phyloP scores from a whole-genome alignment of 2,888 invertebrate genomes.

The Eustalomyia histrio region DNA sequence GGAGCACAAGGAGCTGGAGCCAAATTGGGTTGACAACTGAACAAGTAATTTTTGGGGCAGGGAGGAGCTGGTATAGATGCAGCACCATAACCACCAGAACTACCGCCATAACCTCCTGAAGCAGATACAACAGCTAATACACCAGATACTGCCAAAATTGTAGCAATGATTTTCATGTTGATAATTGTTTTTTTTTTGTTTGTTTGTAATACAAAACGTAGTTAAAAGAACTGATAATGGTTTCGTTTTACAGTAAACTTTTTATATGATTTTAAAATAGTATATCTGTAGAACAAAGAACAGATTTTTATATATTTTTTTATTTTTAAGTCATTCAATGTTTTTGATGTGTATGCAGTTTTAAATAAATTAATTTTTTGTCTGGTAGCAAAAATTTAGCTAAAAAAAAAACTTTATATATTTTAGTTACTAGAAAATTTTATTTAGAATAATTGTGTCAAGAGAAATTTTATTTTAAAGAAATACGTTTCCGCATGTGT shows the following conservation, averaged over 20 bases:
- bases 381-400: too few species aligned
- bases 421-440: too few species aligned
- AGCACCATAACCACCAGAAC: neutral
- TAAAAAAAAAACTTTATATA: too few species aligned
- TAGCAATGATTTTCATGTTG: conserved; percentile 38
- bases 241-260: neutral
- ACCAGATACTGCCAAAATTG: conserved; percentile 7
- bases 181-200: neutral
- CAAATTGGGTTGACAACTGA: conserved; percentile 62
- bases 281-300: neutral
- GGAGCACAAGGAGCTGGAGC: conserved; percentile 46
- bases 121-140: conserved; percentile 13
- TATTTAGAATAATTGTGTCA: too few species aligned
- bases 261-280: conserved; percentile 25
- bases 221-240: conserved; percentile 10
- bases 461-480: too few species aligned
- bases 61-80: conserved; percentile 37
- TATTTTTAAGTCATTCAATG: neutral
- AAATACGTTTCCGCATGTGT: too few species aligned
- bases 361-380: too few species aligned
- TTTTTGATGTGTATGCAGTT: too few species aligned
- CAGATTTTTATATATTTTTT: neutral
- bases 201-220: neutral
- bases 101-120: conserved; percentile 10
- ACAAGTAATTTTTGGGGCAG: conserved; percentile 55